Evolutionary conservation across 2,113 vertebrate genomes (phyloP).

Genomic region (Thinocorus orbignyianus): DNA sequence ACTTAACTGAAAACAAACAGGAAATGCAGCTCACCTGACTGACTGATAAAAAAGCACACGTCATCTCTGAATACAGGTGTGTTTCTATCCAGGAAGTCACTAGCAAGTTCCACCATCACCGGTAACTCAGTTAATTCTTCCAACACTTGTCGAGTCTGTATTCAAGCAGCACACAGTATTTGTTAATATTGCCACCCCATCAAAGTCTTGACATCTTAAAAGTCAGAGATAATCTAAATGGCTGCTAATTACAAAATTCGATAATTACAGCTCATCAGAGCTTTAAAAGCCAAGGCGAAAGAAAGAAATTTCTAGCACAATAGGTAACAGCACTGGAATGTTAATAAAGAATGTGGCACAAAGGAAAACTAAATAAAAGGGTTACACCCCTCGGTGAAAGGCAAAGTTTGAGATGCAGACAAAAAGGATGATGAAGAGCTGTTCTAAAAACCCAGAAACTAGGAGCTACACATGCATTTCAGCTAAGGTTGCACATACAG

Average conservation of each 20-base stretch:
- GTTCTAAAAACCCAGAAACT: not conserved
- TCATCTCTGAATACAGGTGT: slow-evolving; percentile 97
- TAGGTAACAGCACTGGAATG: not conserved
- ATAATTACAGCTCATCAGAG: not conserved
- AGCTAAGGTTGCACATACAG: slow-evolving; percentile 76
- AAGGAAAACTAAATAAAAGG: not conserved
- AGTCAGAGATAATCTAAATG: not conserved
- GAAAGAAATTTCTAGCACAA: not conserved
- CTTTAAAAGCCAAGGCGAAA: not conserved
- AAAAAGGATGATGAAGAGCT: not conserved
- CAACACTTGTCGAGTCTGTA: slow-evolving; percentile 90
- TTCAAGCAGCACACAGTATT: not conserved
- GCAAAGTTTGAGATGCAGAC: not conserved
- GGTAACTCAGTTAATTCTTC: slow-evolving; percentile 95
- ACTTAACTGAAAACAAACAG: not conserved
- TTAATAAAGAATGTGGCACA: not conserved
- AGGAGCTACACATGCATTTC: not conserved
- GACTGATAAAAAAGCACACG: slow-evolving; percentile 96
- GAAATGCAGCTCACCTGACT: slow-evolving; percentile 84
- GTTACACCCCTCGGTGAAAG: not conserved
- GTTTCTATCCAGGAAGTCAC: slow-evolving; percentile 94
- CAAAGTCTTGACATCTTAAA: not conserved
- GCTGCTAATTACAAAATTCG: not conserved
- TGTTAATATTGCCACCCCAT: not conserved
- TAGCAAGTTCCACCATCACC: slow-evolving; percentile 97